phyloP scores from a whole-genome alignment of 2,113 vertebrate genomes.

The Oncorhynchus nerka region DNA sequence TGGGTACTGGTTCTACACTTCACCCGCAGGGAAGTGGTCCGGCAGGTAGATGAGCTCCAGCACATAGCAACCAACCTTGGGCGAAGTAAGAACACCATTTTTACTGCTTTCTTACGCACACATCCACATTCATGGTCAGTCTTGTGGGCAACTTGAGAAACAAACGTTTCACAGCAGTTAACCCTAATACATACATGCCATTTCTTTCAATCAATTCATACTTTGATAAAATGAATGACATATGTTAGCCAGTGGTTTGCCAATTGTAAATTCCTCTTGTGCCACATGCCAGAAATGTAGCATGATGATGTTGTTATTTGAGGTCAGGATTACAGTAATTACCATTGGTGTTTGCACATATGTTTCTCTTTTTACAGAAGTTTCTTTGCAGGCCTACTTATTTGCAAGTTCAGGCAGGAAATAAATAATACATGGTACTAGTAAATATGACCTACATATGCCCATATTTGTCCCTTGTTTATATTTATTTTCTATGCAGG shows the following conservation, averaged over 20 bases:
- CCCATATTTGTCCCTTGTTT: not conserved
- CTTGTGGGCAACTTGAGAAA: not conserved
- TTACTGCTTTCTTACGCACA: no score
- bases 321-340: not conserved
- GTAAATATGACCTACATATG: not conserved
- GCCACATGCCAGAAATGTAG: not conserved
- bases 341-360: not conserved
- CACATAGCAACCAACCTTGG: slow-evolving; percentile 95
- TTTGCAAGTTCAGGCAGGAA: not conserved
- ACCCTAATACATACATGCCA: not conserved
- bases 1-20: slow-evolving; percentile 97
- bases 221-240: not conserved
- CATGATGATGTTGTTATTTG: no score
- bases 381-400: not conserved
- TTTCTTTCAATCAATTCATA: not conserved
- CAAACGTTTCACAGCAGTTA: not conserved
- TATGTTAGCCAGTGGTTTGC: not conserved
- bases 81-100: slow-evolving; percentile 81
- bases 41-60: slow-evolving; percentile 90
- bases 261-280: not conserved
- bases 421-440: not conserved
- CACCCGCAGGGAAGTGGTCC: slow-evolving; percentile 89
- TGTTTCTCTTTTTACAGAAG: not conserved
- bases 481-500: slow-evolving; percentile 68
- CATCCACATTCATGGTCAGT: not conserved